Conservation (phyloP, 2,113 vertebrate genomes). For the Puntigrus tetrazona region DNA sequence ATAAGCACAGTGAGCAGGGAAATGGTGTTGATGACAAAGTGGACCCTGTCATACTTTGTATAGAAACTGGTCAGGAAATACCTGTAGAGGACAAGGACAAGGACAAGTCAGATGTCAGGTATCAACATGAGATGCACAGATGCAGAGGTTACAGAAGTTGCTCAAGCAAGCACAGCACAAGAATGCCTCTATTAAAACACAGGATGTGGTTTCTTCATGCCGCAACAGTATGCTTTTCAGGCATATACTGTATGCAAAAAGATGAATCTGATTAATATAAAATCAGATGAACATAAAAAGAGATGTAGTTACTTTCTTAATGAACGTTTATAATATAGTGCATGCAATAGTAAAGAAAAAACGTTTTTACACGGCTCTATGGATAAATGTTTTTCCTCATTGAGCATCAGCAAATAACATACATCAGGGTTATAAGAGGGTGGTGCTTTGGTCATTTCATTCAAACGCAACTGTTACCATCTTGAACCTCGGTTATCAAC, state of each 20-base stretch:
- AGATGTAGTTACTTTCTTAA: neutral
- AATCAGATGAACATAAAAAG: neutral
- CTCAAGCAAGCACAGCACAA: slow-evolving; percentile 3
- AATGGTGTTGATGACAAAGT: slow-evolving; percentile 93
- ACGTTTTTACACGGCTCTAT: neutral
- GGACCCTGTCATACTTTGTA: slow-evolving; percentile 92
- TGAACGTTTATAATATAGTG: neutral
- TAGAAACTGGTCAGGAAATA: slow-evolving; percentile 99
- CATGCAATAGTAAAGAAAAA: neutral
- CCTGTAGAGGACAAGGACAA: slow-evolving; percentile 68
- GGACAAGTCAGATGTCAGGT: slow-evolving; percentile 9
- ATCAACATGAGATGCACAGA: slow-evolving; percentile 17
- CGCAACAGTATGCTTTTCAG: neutral
- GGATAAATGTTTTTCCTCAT: neutral
- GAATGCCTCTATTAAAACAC: neutral
- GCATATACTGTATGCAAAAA: neutral
- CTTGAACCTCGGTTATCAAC: neutral
- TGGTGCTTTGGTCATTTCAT: neutral
- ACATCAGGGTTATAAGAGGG: neutral
- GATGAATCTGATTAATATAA: neutral
- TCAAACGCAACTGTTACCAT: neutral
- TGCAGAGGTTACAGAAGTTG: neutral
- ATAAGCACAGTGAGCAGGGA: slow-evolving; percentile 95
- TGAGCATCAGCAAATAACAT: neutral
- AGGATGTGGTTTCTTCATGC: slow-evolving; percentile 17